Evolutionary conservation across 2,888 invertebrate species (phyloP).

Genomic region (Drosophila ustulata): DNA sequence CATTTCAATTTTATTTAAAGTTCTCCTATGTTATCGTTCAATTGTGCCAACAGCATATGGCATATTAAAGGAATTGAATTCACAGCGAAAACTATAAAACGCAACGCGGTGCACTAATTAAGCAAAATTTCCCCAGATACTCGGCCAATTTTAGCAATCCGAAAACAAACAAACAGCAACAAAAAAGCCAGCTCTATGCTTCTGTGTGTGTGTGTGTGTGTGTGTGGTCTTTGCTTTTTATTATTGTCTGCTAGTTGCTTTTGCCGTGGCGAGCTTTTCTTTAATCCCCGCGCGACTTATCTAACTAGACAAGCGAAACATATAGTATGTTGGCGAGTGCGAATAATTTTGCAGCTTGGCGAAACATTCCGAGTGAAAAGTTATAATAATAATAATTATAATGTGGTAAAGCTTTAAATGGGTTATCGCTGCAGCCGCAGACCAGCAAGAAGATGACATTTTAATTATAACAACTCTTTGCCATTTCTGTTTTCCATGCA

Average conservation of each 20-base stretch:
- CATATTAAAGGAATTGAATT: not conserved
- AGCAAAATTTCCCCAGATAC: not conserved
- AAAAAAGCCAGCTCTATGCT: too few relatives aligned
- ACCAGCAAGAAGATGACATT: not conserved
- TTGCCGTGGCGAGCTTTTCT: constrained; percentile 6
- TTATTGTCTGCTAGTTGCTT: not conserved
- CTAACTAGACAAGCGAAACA: not conserved
- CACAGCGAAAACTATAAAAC: not conserved
- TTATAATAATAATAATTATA: constrained; percentile 7
- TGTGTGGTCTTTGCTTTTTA: not conserved
- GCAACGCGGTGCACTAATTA: constrained; percentile 6
- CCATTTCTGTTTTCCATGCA: not conserved
- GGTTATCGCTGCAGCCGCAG: not conserved
- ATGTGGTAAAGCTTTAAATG: constrained; percentile 11
- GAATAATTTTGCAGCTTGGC: not conserved
- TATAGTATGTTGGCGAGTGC: not conserved
- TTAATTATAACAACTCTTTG: not conserved
- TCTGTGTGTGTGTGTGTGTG: not conserved
- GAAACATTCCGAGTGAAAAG: not conserved
- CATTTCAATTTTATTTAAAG: constrained; percentile 4
- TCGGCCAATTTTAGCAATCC: not conserved
- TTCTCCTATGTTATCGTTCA: too few relatives aligned
- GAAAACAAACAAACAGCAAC: not conserved
- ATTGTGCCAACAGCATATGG: too few relatives aligned
- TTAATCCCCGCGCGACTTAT: constrained; percentile 10